Conservation (phyloP, 2,888 invertebrate species). For the Ichneumoninae sp. region DNA sequence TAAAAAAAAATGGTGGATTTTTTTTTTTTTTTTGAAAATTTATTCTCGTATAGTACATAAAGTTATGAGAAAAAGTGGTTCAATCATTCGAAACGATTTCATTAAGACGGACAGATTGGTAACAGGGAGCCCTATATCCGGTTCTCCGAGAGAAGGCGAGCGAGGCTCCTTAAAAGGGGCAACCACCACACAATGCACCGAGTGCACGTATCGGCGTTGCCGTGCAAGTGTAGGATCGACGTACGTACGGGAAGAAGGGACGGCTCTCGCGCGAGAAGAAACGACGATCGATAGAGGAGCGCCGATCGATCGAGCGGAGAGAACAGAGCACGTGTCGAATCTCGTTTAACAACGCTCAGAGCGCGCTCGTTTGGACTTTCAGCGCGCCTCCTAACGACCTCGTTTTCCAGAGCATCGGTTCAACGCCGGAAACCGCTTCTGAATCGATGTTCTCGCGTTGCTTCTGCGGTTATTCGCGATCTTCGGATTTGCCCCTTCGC, state of each 20-base stretch:
- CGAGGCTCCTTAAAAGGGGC: slow-evolving; percentile 54
- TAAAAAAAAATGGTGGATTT: not conserved
- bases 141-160: slow-evolving; percentile 57
- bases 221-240: slow-evolving; percentile 35
- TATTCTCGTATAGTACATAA: slow-evolving; percentile 34
- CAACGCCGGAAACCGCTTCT: slow-evolving; percentile 39
- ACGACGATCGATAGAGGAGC: slow-evolving; percentile 59
- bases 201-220: slow-evolving; percentile 14
- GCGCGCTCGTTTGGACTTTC: slow-evolving; percentile 39
- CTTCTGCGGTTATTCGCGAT: slow-evolving; percentile 41
- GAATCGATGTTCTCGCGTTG: slow-evolving; percentile 40
- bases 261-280: slow-evolving; percentile 42
- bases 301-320: slow-evolving; percentile 53
- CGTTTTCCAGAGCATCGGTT: slow-evolving; percentile 61
- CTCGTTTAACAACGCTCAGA: slow-evolving; percentile 56
- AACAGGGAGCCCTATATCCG: slow-evolving; percentile 46
- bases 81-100: slow-evolving; percentile 54
- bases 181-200: not conserved
- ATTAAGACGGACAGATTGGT: slow-evolving; percentile 41
- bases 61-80: slow-evolving; percentile 58
- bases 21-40: not conserved
- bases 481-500: not conserved
- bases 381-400: slow-evolving; percentile 57
- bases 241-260: not conserved
- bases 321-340: slow-evolving; percentile 63